A percentile compares a stretch with the other conserved stretches of the same genome.
Conservation (phyloP, 2,113 vertebrate genomes). For the Eudyptes chrysolophus region DNA sequence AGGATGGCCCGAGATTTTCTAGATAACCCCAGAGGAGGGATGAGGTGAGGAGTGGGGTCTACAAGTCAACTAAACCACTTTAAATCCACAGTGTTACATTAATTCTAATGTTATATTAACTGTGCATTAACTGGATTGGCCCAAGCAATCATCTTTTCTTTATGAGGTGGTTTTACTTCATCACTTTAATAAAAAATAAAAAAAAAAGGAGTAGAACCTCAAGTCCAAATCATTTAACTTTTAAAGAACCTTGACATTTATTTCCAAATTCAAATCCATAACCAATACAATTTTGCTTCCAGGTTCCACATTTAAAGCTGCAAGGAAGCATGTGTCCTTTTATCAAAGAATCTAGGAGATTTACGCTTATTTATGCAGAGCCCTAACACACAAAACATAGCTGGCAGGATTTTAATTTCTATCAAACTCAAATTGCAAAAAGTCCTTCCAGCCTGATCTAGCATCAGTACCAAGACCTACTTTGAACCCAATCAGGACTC, state of each 20-base stretch:
- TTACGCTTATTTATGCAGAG: neutral
- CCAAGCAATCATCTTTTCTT: neutral
- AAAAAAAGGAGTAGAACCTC: neutral
- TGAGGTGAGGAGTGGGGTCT: neutral
- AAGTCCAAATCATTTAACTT: neutral
- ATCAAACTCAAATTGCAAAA: neutral
- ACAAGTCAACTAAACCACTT: neutral
- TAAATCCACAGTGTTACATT: neutral
- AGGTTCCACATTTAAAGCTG: neutral
- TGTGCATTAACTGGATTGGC: neutral
- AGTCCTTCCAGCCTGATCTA: neutral
- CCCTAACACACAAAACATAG: neutral
- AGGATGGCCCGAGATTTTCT: neutral
- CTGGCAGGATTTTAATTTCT: neutral
- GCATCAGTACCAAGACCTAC: neutral
- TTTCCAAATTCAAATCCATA: neutral
- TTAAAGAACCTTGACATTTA: neutral
- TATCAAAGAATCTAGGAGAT: neutral
- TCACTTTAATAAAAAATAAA: neutral
- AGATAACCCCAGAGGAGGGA: neutral
- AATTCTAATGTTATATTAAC: neutral
- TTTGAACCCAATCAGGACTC: neutral
- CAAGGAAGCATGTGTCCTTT: neutral
- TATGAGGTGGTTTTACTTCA: neutral
- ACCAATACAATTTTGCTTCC: neutral